Conservation (phyloP, 2,888 invertebrate species). For the Ernsta delagoae region DNA sequence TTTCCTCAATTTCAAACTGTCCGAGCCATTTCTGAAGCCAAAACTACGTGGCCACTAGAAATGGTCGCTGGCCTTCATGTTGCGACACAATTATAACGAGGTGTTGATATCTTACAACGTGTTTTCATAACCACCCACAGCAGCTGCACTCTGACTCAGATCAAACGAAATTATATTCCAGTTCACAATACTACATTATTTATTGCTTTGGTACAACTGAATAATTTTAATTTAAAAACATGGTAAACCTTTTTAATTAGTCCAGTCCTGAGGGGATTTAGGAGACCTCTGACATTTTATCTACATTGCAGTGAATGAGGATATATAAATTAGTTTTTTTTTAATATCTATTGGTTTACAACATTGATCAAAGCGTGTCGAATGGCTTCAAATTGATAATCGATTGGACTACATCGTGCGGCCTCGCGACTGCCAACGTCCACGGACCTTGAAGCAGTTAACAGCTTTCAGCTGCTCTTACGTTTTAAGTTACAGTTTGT, state of each 20-base stretch:
- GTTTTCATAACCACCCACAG: conserved; percentile 9
- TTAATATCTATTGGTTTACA: not conserved
- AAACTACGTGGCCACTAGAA: conserved; percentile 4
- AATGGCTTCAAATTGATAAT: conserved; percentile 15
- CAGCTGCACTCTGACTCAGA: conserved; percentile 11
- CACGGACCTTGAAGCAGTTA: conserved; percentile 9
- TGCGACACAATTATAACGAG: conserved; percentile 17
- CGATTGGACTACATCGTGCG: conserved; percentile 17
- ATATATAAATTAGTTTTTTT: not conserved
- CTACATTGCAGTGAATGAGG: not conserved
- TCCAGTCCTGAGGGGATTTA: not conserved
- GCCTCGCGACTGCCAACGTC: conserved; percentile 5
- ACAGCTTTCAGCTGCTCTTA: conserved; percentile 5
- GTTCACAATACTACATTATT: not conserved
- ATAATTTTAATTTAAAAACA: not conserved
- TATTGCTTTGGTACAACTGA: not conserved
- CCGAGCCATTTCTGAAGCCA: not conserved
- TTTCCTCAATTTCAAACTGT: too few relatives aligned
- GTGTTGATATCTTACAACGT: conserved; percentile 5
- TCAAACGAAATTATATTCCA: not conserved
- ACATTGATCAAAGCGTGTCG: conserved; percentile 14
- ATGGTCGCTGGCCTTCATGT: conserved; percentile 14
- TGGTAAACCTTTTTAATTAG: too few relatives aligned
- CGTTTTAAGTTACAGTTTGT: not conserved
- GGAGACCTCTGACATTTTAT: not conserved